Conservation (phyloP, 2,888 invertebrate genomes). For the Megastigmus dorsalis region DNA sequence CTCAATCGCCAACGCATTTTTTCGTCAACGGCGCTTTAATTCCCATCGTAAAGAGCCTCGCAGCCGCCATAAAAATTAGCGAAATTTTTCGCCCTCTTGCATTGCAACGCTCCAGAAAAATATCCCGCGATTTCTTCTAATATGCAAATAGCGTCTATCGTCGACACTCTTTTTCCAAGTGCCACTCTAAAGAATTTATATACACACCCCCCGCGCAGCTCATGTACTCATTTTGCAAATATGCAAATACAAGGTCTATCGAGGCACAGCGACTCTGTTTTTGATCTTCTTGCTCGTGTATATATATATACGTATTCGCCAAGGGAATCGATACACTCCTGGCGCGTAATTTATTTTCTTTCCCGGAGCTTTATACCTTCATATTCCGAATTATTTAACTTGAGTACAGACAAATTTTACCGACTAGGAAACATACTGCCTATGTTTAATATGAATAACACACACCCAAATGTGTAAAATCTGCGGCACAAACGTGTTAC, state of each 20-base stretch:
- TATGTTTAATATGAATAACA: too few species aligned
- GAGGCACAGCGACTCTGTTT: constrained; percentile 38
- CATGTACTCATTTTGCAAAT: not conserved
- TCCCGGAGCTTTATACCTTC: constrained; percentile 21
- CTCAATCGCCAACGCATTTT: too few species aligned
- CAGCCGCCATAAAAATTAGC: too few species aligned
- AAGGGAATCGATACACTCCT: constrained; percentile 34
- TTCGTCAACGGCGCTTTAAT: too few species aligned
- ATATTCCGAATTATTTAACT: constrained; percentile 46
- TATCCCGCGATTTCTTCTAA: constrained; percentile 14
- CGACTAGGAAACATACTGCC: too few species aligned
- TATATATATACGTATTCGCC: not conserved
- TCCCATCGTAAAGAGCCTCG: too few species aligned
- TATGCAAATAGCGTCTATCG: constrained; percentile 43
- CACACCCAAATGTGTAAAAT: too few species aligned
- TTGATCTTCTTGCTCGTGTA: constrained; percentile 19
- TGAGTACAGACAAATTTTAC: not conserved
- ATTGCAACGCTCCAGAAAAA: constrained; percentile 17
- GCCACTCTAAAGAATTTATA: constrained; percentile 39
- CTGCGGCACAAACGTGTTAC: too few species aligned
- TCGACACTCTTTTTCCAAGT: constrained; percentile 7
- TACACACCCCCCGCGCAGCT: not conserved
- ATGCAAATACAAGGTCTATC: constrained; percentile 40
- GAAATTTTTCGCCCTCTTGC: too few species aligned
- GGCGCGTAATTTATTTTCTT: constrained; percentile 41